A percentile compares a stretch with the other conserved stretches of the same genome.
Conservation (phyloP, 2,113 vertebrate genomes). For the Callopanchax toddi region DNA sequence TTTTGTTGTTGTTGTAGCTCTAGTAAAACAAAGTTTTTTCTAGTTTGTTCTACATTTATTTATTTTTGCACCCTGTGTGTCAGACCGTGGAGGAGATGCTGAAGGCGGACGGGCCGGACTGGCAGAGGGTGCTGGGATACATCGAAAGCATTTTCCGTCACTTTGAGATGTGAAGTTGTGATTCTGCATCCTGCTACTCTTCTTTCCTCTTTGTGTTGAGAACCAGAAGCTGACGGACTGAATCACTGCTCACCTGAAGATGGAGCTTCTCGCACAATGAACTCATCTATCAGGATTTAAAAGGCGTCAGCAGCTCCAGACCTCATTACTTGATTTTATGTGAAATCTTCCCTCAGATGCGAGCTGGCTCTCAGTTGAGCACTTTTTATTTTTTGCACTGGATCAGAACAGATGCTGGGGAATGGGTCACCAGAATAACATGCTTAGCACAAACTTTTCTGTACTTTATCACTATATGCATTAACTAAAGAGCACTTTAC, state of each 20-base stretch:
- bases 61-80: neutral
- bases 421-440: constrained; percentile 28
- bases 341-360: neutral
- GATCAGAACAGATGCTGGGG: constrained; percentile 19
- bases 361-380: neutral
- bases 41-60: neutral
- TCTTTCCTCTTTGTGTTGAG: neutral
- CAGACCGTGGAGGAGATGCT: constrained; percentile 79
- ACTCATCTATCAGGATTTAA: constrained; percentile 3
- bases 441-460: constrained; percentile 14
- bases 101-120: constrained; percentile 75
- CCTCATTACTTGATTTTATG: neutral
- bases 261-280: neutral
- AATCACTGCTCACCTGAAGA: constrained; percentile 26
- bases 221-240: constrained; percentile 13
- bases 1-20: too few species aligned
- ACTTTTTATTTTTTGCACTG: constrained; percentile 32
- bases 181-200: neutral
- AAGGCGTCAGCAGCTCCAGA: constrained; percentile 5
- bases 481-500: constrained; percentile 47
- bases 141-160: constrained; percentile 80
- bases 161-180: constrained; percentile 75
- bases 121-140: constrained; percentile 80
- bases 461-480: constrained; percentile 44
- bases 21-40: neutral